Percentiles rank a stretch among this genome's conserved stretches.
These are phyloP conservation scores for Periphyllus acericola DNA, from an alignment of 2,888 invertebrate species.

Conservation along the genomic window DNA sequence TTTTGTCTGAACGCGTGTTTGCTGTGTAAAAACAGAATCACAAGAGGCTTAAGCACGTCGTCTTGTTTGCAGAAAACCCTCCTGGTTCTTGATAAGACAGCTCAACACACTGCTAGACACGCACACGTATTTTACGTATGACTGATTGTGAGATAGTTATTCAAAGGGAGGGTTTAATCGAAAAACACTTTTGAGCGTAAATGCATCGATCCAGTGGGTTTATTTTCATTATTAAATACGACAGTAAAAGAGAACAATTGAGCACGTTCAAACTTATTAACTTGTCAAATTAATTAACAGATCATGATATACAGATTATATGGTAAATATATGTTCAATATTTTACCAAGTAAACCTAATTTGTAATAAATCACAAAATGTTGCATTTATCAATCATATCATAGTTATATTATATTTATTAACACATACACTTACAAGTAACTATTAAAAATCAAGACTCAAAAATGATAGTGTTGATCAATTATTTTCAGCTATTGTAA, in stretches of 20 bases:
- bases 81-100: constrained; percentile 46
- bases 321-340: background rate
- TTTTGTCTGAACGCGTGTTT: background rate
- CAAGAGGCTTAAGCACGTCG: constrained; percentile 47
- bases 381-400: too few species aligned
- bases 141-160: constrained; percentile 28
- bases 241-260: background rate
- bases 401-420: too few species aligned
- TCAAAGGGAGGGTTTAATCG: constrained; percentile 32
- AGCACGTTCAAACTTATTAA: background rate
- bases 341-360: background rate
- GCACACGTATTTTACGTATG: constrained; percentile 35
- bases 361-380: too few species aligned
- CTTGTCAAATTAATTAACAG: background rate
- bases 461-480: too few species aligned
- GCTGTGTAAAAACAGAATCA: constrained; percentile 15
- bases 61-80: constrained; percentile 41
- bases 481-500: too few species aligned
- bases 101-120: constrained; percentile 27
- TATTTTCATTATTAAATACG: background rate
- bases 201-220: background rate
- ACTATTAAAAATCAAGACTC: too few species aligned
- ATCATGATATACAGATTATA: background rate
- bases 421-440: too few species aligned
- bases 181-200: constrained; percentile 30